Evolutionary conservation across 2,797 vertebrate genomes (phyloP).

Genomic region (Centroberyx gerrardi): DNA sequence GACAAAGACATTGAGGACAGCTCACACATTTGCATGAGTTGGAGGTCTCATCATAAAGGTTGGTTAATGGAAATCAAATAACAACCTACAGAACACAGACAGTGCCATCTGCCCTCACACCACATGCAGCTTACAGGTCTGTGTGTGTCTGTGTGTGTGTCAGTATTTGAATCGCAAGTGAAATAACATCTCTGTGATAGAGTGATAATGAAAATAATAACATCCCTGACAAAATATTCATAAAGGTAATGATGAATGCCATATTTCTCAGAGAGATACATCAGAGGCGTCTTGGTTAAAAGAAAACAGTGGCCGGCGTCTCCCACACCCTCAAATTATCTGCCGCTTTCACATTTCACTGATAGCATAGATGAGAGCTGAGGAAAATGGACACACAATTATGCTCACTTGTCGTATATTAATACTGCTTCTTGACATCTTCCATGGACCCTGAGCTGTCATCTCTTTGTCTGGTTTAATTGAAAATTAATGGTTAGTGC

Average conservation of each 20-base stretch:
- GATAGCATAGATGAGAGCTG: conserved; percentile 86
- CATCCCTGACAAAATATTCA: conserved; percentile 83
- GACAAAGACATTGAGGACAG: conserved; percentile 59
- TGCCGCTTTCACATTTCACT: conserved; percentile 87
- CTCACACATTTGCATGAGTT: conserved; percentile 67
- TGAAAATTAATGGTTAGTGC: conserved; percentile 99
- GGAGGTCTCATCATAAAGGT: conserved; percentile 68
- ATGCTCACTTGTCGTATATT: conserved; percentile 99
- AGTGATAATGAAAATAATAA: conserved; percentile 86
- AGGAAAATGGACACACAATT: conserved; percentile 99
- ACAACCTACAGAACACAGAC: conserved; percentile 61
- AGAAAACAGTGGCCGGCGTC: conserved; percentile 73
- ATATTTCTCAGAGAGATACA: conserved; percentile 79
- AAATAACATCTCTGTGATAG: conserved; percentile 78
- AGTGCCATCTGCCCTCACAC: conserved; percentile 55
- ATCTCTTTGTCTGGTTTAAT: conserved; percentile 99
- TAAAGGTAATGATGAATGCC: conserved; percentile 82
- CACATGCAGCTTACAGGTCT: conserved; percentile 52
- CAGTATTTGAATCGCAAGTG: conserved; percentile 60
- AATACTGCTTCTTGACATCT: conserved; percentile 99
- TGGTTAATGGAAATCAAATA: conserved; percentile 77
- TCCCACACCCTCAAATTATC: conserved; percentile 87
- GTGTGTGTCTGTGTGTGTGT: conserved; percentile 35
- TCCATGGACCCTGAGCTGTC: conserved; percentile 99
- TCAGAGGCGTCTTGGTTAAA: conserved; percentile 79